Evolutionary conservation across 2,797 vertebrate species (phyloP).

Genomic region (Pachyuromys duprasi): DNA sequence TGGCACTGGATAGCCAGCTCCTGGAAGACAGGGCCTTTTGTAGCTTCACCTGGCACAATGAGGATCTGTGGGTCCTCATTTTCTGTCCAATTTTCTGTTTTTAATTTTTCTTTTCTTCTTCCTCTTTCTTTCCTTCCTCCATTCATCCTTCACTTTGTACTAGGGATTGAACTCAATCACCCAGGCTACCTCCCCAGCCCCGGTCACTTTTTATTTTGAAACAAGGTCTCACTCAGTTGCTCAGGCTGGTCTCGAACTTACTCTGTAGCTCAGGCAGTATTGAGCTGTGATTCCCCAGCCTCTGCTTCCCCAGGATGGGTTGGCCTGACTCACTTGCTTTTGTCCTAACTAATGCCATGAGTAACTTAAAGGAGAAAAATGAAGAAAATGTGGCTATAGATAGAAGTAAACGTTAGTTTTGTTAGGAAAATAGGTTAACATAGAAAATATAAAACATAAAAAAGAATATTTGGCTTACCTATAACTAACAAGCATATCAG

Average conservation of each 20-base stretch:
- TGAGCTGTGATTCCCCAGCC: background rate
- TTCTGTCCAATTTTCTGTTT: background rate
- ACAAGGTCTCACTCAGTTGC: background rate
- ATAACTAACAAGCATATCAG: background rate
- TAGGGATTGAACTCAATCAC: background rate
- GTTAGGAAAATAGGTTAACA: background rate
- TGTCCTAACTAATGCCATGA: constrained; percentile 6
- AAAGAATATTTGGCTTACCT: background rate
- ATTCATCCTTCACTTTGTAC: background rate
- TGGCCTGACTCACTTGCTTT: constrained; percentile 2
- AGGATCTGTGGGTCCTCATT: constrained; percentile 27
- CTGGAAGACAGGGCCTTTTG: background rate
- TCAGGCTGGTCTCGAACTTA: background rate
- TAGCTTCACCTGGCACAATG: background rate
- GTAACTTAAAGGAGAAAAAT: constrained; percentile 39
- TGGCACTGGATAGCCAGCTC: background rate
- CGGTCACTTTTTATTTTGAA: background rate
- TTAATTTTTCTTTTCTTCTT: background rate
- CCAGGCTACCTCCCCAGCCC: background rate
- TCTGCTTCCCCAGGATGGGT: background rate
- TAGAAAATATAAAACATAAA: constrained; percentile 5
- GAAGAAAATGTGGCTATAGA: background rate
- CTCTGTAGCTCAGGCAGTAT: background rate
- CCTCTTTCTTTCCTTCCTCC: background rate
- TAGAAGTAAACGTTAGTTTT: constrained; percentile 35